Evolutionary conservation across 2,113 vertebrate genomes (phyloP).

Genomic region (Acanthisitta chloris): DNA sequence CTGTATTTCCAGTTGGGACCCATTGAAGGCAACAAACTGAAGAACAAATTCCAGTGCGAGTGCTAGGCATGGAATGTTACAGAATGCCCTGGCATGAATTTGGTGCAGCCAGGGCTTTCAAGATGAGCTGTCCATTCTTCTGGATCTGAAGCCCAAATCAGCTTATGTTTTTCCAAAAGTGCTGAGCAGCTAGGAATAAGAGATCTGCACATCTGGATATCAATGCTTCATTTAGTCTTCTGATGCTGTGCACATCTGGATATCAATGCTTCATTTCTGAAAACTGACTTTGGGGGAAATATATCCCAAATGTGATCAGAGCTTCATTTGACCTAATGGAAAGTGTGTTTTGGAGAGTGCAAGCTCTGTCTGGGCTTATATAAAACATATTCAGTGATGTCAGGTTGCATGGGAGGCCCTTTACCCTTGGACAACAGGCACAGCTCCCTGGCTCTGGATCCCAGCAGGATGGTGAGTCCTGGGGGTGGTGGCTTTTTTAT

Average conservation of each 20-base stretch:
- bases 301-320: neutral
- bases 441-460: neutral
- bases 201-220: neutral
- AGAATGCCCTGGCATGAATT: neutral
- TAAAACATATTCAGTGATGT: neutral
- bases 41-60: neutral
- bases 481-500: fast-evolving
- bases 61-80: too few relatives aligned
- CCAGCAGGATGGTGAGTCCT: neutral
- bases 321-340: neutral
- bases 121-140: neutral
- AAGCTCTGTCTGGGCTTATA: neutral
- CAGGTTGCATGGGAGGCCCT: neutral
- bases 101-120: neutral
- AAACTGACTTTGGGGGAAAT: neutral
- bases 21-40: neutral
- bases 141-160: neutral
- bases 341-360: neutral
- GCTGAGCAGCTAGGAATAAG: neutral
- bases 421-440: neutral
- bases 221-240: neutral
- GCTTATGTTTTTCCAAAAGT: neutral
- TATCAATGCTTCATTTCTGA: neutral
- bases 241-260: neutral
- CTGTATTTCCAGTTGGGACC: neutral